Evolutionary conservation across 64 coral and sea anemone species (phyloP).

Genomic region (Stylophora pistillata): DNA sequence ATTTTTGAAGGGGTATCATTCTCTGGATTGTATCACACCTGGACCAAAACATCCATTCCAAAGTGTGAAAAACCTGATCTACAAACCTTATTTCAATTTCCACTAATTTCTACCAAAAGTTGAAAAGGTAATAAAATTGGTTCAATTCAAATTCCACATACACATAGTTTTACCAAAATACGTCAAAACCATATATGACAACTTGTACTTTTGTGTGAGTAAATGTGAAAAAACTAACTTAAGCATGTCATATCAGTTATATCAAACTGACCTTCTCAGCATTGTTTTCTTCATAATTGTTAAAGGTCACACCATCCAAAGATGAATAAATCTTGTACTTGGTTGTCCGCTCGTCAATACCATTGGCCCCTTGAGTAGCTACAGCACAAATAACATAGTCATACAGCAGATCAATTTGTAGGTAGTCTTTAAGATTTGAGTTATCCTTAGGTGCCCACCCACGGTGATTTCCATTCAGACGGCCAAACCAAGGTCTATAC

Average conservation of each 20-base stretch:
- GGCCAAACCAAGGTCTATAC: neutral
- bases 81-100: no score
- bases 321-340: neutral
- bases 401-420: neutral
- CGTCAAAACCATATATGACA: no score
- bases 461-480: neutral
- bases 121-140: no score
- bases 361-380: constrained; percentile 1
- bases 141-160: no score
- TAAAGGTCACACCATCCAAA: neutral
- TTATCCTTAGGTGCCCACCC: neutral
- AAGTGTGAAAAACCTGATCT: no score
- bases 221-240: no score
- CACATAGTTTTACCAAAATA: no score
- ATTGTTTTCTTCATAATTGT: neutral
- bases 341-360: neutral
- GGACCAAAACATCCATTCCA: no score
- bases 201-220: no score
- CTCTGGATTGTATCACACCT: no score
- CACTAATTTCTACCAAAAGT: no score
- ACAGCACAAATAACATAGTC: neutral
- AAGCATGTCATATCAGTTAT: neutral
- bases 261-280: neutral
- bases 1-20: no score
- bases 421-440: neutral